Evolutionary conservation across 2,888 invertebrate genomes (phyloP).

Genomic region (Scaptodrosophila latifasciaeformis): DNA sequence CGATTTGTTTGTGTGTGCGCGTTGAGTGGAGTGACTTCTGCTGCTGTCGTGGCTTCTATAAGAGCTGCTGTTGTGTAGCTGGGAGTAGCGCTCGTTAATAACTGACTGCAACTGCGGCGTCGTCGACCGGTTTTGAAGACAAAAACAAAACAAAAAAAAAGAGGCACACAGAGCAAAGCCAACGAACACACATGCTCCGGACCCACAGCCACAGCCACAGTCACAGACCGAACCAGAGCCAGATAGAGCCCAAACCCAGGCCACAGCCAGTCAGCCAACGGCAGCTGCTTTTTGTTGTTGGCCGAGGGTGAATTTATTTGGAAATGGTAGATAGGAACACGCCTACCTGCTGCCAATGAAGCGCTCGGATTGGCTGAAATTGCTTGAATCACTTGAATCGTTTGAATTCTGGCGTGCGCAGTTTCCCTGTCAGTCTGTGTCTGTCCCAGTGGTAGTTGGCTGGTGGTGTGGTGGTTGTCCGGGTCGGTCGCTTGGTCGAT

Average conservation of each 20-base stretch:
- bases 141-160: neutral
- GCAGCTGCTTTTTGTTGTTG: conserved; percentile 38
- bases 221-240: conserved; percentile 12
- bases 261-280: conserved; percentile 20
- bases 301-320: conserved; percentile 65
- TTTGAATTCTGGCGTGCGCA: too few relatives aligned
- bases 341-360: conserved; percentile 59
- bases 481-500: too few relatives aligned
- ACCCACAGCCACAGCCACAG: neutral
- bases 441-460: too few relatives aligned
- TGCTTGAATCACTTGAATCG: too few relatives aligned
- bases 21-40: conserved; percentile 66
- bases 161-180: neutral
- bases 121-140: conserved; percentile 71
- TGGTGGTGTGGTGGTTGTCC: too few relatives aligned
- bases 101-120: conserved; percentile 71
- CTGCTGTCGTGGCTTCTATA: conserved; percentile 37
- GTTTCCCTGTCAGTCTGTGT: too few relatives aligned
- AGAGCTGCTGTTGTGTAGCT: conserved; percentile 45
- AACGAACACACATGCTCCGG: conserved; percentile 6
- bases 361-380: conserved; percentile 57
- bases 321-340: conserved; percentile 70
- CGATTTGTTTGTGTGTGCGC: conserved; percentile 24
- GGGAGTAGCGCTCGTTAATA: conserved; percentile 72
- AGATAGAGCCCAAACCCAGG: neutral